Conservation (phyloP, 2,113 vertebrate species). For the Diphyllodes magnificus region DNA sequence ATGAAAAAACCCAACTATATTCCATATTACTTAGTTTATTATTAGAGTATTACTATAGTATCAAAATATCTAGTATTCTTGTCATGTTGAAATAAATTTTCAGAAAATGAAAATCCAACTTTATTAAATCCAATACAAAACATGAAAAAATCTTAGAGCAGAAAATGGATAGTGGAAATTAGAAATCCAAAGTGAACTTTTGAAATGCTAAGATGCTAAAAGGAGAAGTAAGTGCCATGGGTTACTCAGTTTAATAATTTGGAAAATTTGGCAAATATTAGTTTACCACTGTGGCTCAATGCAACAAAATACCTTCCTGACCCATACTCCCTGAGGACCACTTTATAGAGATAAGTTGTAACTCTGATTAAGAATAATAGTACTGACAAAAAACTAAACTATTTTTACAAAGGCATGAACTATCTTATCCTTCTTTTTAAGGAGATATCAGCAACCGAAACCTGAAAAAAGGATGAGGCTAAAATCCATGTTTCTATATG, state of each 20-base stretch:
- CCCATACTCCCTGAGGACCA: neutral
- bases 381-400: neutral
- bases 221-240: neutral
- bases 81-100: neutral
- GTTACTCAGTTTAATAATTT: neutral
- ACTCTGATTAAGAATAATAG: neutral
- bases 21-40: neutral
- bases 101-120: neutral
- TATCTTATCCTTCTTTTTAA: neutral
- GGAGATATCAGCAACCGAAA: neutral
- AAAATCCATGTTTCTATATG: neutral
- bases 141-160: neutral
- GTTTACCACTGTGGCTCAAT: neutral
- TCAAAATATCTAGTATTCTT: neutral
- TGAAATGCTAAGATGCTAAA: neutral
- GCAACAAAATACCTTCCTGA: neutral
- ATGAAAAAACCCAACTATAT: accelerated
- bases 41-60: neutral
- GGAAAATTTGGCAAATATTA: neutral
- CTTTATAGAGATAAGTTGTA: neutral
- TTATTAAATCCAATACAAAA: neutral
- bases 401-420: neutral
- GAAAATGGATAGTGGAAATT: neutral
- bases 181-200: neutral
- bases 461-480: neutral